A percentile compares a stretch with the other conserved stretches of the same genome.
These are phyloP conservation scores for Heteronetta atricapilla DNA, from an alignment of 2,113 vertebrate species.

Conservation along the genomic window DNA sequence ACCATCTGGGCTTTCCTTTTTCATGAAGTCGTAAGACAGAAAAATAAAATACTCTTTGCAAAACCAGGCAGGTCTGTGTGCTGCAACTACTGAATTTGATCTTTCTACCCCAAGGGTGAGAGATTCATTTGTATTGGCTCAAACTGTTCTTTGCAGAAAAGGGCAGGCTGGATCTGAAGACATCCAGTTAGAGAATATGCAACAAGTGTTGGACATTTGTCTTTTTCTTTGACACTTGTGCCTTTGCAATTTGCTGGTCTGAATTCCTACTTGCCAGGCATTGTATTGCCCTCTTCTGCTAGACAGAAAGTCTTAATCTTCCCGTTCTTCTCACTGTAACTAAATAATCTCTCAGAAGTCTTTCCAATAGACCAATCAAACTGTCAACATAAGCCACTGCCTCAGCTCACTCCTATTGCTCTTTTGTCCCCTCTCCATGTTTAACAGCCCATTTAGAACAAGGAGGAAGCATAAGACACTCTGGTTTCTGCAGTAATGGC, in stretches of 20 bases:
- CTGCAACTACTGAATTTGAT: neutral
- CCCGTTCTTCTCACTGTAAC: slow-evolving; percentile 56
- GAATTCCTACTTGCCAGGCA: slow-evolving; percentile 38
- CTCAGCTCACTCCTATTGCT: slow-evolving; percentile 48
- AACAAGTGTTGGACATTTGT: neutral
- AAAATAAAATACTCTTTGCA: neutral
- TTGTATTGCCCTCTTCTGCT: slow-evolving; percentile 59
- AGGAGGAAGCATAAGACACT: slow-evolving; percentile 36
- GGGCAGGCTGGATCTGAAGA: neutral
- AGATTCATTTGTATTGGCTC: neutral
- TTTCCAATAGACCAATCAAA: slow-evolving; percentile 70
- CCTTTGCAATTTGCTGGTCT: neutral
- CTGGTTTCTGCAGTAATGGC: neutral
- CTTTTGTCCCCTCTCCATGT: slow-evolving; percentile 59
- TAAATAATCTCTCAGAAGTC: slow-evolving; percentile 64
- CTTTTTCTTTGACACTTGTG: neutral
- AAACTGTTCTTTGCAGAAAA: neutral
- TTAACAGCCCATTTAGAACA: slow-evolving; percentile 46
- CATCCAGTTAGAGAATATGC: neutral
- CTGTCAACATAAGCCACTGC: slow-evolving; percentile 64
- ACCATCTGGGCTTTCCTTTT: neutral
- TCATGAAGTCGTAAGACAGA: neutral
- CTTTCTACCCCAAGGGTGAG: neutral
- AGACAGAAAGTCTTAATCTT: slow-evolving; percentile 66
- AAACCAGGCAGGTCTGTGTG: neutral